Evolutionary conservation across 2,113 vertebrate species (phyloP).

Genomic region (Tragelaphus strepsiceros): DNA sequence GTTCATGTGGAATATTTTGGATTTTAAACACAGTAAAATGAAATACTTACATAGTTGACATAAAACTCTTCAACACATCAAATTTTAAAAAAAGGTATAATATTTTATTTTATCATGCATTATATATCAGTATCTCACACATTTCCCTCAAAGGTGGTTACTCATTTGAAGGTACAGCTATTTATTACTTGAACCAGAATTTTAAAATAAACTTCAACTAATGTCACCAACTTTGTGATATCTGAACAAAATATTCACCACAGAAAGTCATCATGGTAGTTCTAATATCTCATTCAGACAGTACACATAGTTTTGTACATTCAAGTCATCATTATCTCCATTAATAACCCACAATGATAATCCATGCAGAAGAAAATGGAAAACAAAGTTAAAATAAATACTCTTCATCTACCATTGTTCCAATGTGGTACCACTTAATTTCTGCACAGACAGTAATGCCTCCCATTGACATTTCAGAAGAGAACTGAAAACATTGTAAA

Average conservation of each 20-base stretch:
- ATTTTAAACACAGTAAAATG: not conserved
- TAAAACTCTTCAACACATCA: not conserved
- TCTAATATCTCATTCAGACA: slow-evolving; percentile 48
- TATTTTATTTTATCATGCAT: not conserved
- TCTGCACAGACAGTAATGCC: slow-evolving; percentile 54
- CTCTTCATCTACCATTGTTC: slow-evolving; percentile 6
- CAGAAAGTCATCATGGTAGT: not conserved
- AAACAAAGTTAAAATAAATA: slow-evolving; percentile 51
- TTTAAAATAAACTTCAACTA: not conserved
- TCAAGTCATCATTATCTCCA: not conserved
- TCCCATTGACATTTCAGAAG: slow-evolving; percentile 63
- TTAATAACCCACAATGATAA: slow-evolving; percentile 48
- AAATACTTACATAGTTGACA: not conserved
- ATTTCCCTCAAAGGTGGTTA: not conserved
- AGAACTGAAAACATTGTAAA: slow-evolving; percentile 55
- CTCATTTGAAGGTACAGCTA: not conserved
- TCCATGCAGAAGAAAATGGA: slow-evolving; percentile 57
- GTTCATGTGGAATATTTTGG: not conserved
- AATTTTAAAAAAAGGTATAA: not conserved
- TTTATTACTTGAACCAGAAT: not conserved
- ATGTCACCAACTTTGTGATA: not conserved
- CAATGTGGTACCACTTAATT: slow-evolving; percentile 57
- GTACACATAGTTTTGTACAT: slow-evolving; percentile 14
- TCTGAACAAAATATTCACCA: not conserved
- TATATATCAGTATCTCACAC: not conserved